Evolutionary conservation across 1,140 invertebrate species (phyloP).

Genomic region (Mamestra configurata): DNA sequence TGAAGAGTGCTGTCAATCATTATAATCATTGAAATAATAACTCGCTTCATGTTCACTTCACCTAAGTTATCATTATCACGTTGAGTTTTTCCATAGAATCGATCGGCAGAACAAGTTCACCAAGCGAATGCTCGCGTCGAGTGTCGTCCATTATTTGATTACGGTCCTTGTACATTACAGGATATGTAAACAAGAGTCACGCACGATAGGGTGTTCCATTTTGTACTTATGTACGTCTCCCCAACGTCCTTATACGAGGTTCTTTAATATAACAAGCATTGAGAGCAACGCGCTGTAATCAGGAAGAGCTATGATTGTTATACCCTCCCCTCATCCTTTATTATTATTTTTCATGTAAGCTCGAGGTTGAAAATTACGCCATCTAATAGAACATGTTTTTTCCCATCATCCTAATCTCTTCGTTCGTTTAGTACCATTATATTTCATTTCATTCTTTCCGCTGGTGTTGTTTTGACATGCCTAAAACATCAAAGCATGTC

Average conservation of each 20-base stretch:
- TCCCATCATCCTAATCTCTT: conserved; percentile 19
- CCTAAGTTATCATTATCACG: too few relatives aligned
- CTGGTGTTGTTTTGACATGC: background rate
- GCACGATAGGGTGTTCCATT: background rate
- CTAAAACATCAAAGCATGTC: conserved; percentile 27
- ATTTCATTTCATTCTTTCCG: conserved; percentile 11
- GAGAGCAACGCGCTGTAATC: conserved; percentile 19
- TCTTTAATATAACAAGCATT: conserved; percentile 38
- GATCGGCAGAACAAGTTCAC: too few relatives aligned
- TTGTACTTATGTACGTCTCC: background rate
- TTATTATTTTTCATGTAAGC: conserved; percentile 28
- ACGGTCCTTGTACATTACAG: background rate
- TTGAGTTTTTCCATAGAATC: too few relatives aligned
- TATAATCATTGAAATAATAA: too few relatives aligned
- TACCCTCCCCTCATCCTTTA: conserved; percentile 6
- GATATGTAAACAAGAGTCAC: background rate
- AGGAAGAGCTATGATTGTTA: conserved; percentile 18
- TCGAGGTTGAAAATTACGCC: conserved; percentile 22
- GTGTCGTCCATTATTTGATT: background rate
- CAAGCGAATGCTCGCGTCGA: too few relatives aligned
- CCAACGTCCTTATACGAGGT: background rate
- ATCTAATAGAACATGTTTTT: conserved; percentile 29
- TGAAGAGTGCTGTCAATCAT: too few relatives aligned
- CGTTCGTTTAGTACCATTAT: conserved; percentile 26
- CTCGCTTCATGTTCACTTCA: too few relatives aligned